Evolutionary conservation across 2,888 invertebrate genomes (phyloP).

Genomic region (Ormyrus rosae): DNA sequence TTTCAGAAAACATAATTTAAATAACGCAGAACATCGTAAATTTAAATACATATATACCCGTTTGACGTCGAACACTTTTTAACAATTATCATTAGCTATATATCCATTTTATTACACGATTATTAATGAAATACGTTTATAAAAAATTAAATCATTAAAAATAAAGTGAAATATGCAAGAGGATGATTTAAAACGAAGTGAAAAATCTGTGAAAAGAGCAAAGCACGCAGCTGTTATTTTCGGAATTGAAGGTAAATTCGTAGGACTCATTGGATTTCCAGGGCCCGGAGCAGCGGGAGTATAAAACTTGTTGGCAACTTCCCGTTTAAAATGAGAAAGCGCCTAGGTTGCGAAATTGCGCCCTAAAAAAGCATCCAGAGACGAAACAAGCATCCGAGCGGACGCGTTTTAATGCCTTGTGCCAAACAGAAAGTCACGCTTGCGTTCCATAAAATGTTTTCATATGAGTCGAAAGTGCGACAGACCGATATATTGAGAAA

Average conservation of each 20-base stretch:
- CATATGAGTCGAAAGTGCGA: slow-evolving; percentile 11
- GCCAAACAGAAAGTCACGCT: background rate
- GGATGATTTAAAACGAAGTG: no score
- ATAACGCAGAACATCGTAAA: background rate
- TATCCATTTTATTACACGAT: no score
- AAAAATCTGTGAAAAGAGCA: background rate
- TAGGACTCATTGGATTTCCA: slow-evolving; percentile 49
- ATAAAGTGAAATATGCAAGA: no score
- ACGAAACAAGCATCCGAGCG: background rate
- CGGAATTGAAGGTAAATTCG: slow-evolving; percentile 44
- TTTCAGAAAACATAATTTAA: background rate
- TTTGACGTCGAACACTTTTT: no score
- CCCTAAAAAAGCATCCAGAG: slow-evolving; percentile 11
- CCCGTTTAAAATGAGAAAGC: slow-evolving; percentile 42
- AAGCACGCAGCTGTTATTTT: slow-evolving; percentile 7
- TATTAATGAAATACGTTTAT: no score
- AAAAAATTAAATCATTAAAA: no score
- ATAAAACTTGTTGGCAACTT: slow-evolving; percentile 43
- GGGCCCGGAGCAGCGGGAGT: background rate
- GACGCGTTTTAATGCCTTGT: slow-evolving; percentile 25
- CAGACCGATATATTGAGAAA: background rate
- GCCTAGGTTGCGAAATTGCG: slow-evolving; percentile 25
- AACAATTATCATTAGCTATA: no score
- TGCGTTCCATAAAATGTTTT: slow-evolving; percentile 48
- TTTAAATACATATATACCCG: no score